These are phyloP conservation scores for Psylliodes chrysocephalus DNA, from an alignment of 2,888 invertebrate species.

Conservation along the genomic window DNA sequence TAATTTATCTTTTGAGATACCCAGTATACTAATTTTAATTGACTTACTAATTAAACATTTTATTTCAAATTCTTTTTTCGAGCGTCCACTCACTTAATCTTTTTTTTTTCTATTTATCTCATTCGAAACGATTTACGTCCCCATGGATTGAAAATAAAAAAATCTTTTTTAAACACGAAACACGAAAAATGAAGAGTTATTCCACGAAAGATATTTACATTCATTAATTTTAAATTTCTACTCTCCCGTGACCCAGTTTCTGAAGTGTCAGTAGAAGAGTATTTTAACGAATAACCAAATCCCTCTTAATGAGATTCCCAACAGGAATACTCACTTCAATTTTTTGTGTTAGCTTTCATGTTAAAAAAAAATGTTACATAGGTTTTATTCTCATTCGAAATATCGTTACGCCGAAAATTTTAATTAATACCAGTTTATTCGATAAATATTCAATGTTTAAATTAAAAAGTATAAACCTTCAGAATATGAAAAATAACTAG, in stretches of 20 bases:
- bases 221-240: slow-evolving; percentile 33
- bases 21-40: too few species aligned
- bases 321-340: slow-evolving; percentile 22
- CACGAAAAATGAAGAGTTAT: slow-evolving; percentile 5
- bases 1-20: too few species aligned
- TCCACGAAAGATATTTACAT: slow-evolving; percentile 19
- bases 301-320: slow-evolving; percentile 28
- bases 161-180: not conserved
- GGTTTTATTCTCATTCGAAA: not conserved
- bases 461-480: too few species aligned
- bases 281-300: slow-evolving; percentile 34
- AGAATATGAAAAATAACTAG: too few species aligned
- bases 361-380: not conserved
- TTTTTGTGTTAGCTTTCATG: not conserved
- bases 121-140: too few species aligned
- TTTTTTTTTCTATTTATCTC: too few species aligned
- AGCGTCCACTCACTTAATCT: too few species aligned
- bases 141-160: not conserved
- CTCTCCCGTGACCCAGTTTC: slow-evolving; percentile 27
- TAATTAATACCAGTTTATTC: too few species aligned
- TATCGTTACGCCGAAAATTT: too few species aligned
- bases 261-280: slow-evolving; percentile 25
- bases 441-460: too few species aligned
- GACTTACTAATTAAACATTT: too few species aligned
- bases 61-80: too few species aligned